Conservation (phyloP, 2,113 vertebrate species). For the Indri indri region DNA sequence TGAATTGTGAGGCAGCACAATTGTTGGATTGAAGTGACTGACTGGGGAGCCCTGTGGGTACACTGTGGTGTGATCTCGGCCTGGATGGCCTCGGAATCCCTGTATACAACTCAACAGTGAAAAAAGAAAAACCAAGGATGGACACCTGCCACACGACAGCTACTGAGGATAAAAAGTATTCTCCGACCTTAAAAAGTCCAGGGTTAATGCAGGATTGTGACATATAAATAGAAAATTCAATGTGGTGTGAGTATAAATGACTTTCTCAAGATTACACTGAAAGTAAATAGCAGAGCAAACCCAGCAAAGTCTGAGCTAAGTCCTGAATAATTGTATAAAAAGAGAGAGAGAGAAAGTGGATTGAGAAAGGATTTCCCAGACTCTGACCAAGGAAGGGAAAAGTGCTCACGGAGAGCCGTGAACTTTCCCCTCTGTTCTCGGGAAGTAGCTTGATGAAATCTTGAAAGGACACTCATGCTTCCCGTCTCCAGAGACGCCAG, state of each 20-base stretch:
- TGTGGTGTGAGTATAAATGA: not conserved
- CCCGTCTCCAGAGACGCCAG: not conserved
- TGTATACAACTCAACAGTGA: not conserved
- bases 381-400: not conserved
- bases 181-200: not conserved
- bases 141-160: fast-evolving
- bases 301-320: not conserved
- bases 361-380: not conserved
- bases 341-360: too few species aligned
- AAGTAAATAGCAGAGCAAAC: not conserved
- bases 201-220: not conserved
- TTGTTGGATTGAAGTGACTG: not conserved
- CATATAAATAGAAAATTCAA: not conserved
- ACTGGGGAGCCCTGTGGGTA: not conserved
- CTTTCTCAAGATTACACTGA: not conserved
- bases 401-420: not conserved
- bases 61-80: not conserved
- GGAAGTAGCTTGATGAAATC: not conserved
- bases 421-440: not conserved
- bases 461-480: too few species aligned
- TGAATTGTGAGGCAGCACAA: not conserved
- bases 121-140: not conserved
- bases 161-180: not conserved
- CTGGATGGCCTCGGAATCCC: not conserved
- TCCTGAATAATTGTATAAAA: not conserved